phyloP scores from a whole-genome alignment of 1,140 invertebrate genomes.

The Centruroides sculpturatus region DNA sequence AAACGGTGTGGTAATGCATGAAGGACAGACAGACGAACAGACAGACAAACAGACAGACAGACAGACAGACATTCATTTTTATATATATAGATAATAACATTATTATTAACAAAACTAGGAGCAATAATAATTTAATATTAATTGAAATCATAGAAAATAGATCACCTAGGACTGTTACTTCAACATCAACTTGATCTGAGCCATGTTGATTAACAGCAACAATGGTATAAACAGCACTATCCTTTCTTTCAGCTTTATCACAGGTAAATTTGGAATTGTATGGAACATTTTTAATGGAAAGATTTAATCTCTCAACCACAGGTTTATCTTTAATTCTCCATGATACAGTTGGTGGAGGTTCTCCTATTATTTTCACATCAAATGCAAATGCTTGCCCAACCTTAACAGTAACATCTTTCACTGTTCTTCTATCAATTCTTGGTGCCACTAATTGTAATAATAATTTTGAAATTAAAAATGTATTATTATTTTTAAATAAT shows the following conservation, averaged over 20 bases:
- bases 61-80: no score
- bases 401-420: conserved; percentile 73
- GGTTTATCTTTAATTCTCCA: conserved; percentile 20
- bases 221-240: conserved; percentile 32
- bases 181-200: conserved; percentile 35
- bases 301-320: conserved; percentile 12
- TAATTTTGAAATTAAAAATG: no score
- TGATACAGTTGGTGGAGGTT: conserved; percentile 25
- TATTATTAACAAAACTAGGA: no score
- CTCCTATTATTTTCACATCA: conserved; percentile 27
- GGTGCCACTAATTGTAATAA: conserved; percentile 51
- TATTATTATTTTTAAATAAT: no score
- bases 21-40: no score
- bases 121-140: background rate
- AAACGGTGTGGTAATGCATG: no score
- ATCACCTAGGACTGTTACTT: conserved; percentile 49
- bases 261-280: conserved; percentile 33
- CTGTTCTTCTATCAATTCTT: conserved; percentile 82
- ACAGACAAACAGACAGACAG: no score
- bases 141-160: background rate
- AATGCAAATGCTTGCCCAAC: conserved; percentile 36
- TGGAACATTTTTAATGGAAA: conserved; percentile 24
- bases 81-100: no score
- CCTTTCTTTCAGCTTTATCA: conserved; percentile 34
- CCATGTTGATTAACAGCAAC: conserved; percentile 36